Percentiles rank a stretch among this genome's conserved stretches.
These are phyloP conservation scores for Notarius lentiginosus DNA, from an alignment of 2,113 vertebrate genomes.

Conservation along the genomic window DNA sequence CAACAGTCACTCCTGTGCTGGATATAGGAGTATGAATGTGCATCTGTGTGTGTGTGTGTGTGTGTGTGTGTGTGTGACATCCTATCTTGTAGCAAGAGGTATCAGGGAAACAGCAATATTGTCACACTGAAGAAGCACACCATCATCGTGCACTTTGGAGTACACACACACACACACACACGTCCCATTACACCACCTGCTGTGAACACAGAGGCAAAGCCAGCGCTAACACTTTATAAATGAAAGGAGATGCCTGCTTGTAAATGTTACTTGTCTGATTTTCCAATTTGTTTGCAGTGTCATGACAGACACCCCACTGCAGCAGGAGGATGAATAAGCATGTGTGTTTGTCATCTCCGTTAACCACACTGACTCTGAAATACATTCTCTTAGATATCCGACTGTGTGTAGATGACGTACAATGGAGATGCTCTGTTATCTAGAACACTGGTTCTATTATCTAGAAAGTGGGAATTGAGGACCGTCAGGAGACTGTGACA, in stretches of 20 bases:
- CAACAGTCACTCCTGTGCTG: conserved; percentile 58
- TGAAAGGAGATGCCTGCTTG: conserved; percentile 39
- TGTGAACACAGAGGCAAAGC: conserved; percentile 12
- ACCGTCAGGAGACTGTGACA: background rate
- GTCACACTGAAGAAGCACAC: conserved; percentile 27
- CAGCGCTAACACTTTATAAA: conserved; percentile 8
- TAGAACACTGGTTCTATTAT: conserved; percentile 4
- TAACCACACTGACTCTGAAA: background rate
- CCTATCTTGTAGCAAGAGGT: conserved; percentile 13
- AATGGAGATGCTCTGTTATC: background rate
- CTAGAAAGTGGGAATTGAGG: background rate
- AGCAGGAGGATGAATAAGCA: conserved; percentile 55
- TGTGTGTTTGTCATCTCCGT: conserved; percentile 35
- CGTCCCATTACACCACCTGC: conserved; percentile 40
- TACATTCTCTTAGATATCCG: conserved; percentile 17
- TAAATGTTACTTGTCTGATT: conserved; percentile 63
- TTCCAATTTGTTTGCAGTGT: conserved; percentile 72
- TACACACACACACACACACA: conserved; percentile 43
- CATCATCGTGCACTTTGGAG: conserved; percentile 26
- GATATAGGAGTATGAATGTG: conserved; percentile 63
- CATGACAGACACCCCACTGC: conserved; percentile 52
- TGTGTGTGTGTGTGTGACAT: conserved; percentile 48
- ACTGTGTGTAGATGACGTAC: conserved; percentile 3
- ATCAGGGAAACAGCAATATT: conserved; percentile 7
- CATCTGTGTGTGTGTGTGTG: conserved; percentile 40